Evolutionary conservation across 64 coral and sea anemone genomes (phyloP), one percentile per base, ranked within the genome.

Genomic region (Montipora foliosa): DNA sequence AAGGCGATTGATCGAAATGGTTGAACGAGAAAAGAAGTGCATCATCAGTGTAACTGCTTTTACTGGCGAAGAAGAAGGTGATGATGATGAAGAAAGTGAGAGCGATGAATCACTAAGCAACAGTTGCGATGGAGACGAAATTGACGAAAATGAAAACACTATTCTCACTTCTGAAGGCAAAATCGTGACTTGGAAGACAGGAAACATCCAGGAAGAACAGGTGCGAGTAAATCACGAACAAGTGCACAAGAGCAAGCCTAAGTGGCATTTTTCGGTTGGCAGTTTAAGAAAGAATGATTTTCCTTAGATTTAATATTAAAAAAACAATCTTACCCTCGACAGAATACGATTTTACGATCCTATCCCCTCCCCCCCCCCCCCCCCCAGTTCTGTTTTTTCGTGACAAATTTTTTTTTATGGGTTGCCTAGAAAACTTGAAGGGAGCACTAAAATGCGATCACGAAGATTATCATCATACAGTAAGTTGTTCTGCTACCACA

Each of bases 121-220:
- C 62, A 50, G 66, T 49, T 71, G 44, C 17, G 45, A 71, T 50
- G 82, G 44, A 8, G 82, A 86, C 47, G 66, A 71, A 19, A 10
- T 72, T 67, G 82, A 86, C 71, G 82, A 86, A 21, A 49, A 24
- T 9, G 66, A 86, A 19, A 59, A 86, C 10, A 86, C 66, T 8
- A 22, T 86, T 71, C 19, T 52, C 6, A 86, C 82, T 13, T 5
- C 45, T 5, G 64, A 70, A 45, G 46, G 64, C 16, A 86, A 86
- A 72, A 86, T 50, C 46, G 66, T 86, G 45, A 86, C 48, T 5
- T 86, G 82, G 82, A 86, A 71, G 82, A 86, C 62, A 13, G 82
- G 82, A 25, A 72, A 86, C 45, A 86, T 86, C 45, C 17, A 85
- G 16, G 82, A 85, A 71, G 82, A 85, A 48, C 45, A 85, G 82